Evolutionary conservation across 2,113 vertebrate species (phyloP).

Genomic region (Phylloscopus trochilus): DNA sequence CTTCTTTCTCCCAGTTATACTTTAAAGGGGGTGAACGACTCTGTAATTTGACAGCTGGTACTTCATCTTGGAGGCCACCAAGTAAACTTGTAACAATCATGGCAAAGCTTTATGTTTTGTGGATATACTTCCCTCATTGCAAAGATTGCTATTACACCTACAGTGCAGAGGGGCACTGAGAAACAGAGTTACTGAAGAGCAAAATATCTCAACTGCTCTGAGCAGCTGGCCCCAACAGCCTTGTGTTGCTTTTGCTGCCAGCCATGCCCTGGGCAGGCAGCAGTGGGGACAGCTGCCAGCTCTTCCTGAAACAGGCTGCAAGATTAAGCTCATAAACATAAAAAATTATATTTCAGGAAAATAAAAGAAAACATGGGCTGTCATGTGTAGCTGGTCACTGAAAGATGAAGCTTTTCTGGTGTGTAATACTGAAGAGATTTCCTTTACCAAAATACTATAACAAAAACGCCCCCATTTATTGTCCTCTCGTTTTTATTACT

Average conservation of each 20-base stretch:
- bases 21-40: background rate
- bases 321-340: background rate
- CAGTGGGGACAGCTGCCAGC: background rate
- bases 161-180: background rate
- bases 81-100: background rate
- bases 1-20: background rate
- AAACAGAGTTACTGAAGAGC: background rate
- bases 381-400: background rate
- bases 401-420: background rate
- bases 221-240: background rate
- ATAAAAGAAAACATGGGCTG: background rate
- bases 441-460: background rate
- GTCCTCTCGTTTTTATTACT: background rate
- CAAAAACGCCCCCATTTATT: fast-evolving
- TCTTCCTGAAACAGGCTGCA: background rate
- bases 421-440: background rate
- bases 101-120: background rate
- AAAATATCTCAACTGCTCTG: background rate
- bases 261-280: background rate
- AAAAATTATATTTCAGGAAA: background rate
- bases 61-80: background rate
- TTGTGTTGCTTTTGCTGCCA: background rate
- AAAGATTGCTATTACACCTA: background rate
- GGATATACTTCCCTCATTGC: background rate
- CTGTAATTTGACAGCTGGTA: background rate